phyloP scores from a whole-genome alignment of 2,797 vertebrate genomes.

The Poecile montanus region DNA sequence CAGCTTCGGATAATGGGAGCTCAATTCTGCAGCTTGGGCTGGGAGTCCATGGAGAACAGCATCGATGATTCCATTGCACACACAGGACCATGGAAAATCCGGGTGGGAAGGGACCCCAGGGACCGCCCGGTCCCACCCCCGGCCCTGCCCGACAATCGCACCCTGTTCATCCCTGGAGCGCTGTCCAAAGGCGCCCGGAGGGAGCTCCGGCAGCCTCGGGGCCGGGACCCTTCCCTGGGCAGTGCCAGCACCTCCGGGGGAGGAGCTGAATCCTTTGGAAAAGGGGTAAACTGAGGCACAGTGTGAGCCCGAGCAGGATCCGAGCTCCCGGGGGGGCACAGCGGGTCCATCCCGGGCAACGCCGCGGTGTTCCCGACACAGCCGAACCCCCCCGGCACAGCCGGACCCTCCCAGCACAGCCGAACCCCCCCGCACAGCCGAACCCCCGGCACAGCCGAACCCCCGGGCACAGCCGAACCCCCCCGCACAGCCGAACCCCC shows the following conservation, averaged over 20 bases:
- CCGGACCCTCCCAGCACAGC: too few species aligned
- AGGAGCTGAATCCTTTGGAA: not conserved
- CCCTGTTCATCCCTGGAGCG: not conserved
- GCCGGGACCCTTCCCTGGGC: not conserved
- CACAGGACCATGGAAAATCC: not conserved
- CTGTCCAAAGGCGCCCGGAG: not conserved
- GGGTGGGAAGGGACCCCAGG: accelerated
- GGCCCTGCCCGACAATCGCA: not conserved
- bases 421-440: too few species aligned
- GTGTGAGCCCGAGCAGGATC: not conserved
- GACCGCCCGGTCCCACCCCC: accelerated
- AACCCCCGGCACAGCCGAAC: too few species aligned
- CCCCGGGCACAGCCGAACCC: too few species aligned
- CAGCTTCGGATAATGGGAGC: not conserved
- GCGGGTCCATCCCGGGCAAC: accelerated
- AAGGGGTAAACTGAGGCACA: not conserved
- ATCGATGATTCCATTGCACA: accelerated
- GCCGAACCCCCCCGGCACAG: not conserved
- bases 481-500: too few species aligned
- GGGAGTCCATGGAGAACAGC: accelerated
- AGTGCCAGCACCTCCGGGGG: not conserved
- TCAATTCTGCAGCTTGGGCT: not conserved
- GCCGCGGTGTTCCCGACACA: too few species aligned
- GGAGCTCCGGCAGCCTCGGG: not conserved
- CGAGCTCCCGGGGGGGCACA: not conserved